Evolutionary conservation across 2,797 vertebrate species (phyloP), one percentile per base, ranked within the genome.

Genomic region (Botia almorhae): DNA sequence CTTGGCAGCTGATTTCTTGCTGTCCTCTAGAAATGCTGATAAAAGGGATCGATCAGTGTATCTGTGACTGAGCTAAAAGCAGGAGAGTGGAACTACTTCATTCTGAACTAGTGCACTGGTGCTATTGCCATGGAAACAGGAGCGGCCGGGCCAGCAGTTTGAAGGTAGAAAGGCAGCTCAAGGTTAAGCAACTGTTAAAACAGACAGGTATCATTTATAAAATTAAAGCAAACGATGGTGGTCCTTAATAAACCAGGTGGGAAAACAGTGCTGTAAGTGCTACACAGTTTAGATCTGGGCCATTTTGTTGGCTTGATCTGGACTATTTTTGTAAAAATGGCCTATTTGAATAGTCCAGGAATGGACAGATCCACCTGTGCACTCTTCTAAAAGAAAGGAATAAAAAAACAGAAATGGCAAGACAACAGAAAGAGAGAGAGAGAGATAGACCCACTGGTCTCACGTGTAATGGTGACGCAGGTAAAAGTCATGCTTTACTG

Each of bases 71-170:
- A 81, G 75, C 76, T 80, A 82, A 76, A 77, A 80, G 55, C 68
- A 78, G 56, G 26, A 63, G n/a, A 51, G 67, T 68, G 53, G 65
- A 77, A 69, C 75, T 77, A 64, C 69, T 83, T 58, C 46, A 23
- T 84, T 84, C 83, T 86, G n/a, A 87, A 88, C 89, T 64, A 81
- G 74, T n/a, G 58, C 87, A 88, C 89, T 64, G 78, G 71, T 16
- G 36, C 87, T 87, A 87, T 94, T 71, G 58, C 92, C 92, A 94
- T 92, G 90, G 92, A 90, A 93, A 94, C 91, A 87, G 85, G 61
- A 86, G 86, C 82, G 82, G 87, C 89, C 87, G 86, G 80, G 77
- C 85, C 78, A 85, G 86, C 74, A 81, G 80, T 84, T 89, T 85
- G 86, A 87, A 78, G 21, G 10, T 33, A 65, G 33, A 63, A 69